Evolutionary conservation across 2,888 invertebrate genomes (phyloP), one percentile per base, ranked within the genome.

Genomic region (Seira ritae): DNA sequence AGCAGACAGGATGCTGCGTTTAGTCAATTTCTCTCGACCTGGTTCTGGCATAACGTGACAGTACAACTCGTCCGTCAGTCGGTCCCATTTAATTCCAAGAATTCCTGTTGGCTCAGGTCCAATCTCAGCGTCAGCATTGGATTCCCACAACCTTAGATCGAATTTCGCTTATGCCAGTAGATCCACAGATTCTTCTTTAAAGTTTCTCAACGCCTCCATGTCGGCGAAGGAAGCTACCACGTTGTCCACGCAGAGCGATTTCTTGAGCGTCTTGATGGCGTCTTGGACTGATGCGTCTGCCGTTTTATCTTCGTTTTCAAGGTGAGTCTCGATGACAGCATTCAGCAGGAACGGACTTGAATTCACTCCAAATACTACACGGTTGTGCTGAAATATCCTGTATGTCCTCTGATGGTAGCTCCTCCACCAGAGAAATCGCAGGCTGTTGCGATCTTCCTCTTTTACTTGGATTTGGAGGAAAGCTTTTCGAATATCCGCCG

Each of bases 401-500:
- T 3, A 6, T 12, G 2, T 60, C 60, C 12, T 60, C 60, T 2
- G 2, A 4, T n/a, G 3, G 2, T 2, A 2, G 12, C 10, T 19
- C 60, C 19, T 10, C 67, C 67, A 66, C 31, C 31, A 31, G 3
- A 31, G 31, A 8, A 31, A 31, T n/a, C 70, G 23, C 20, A 84
- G n/a, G 12, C 23, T 73, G 12, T 73, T 50, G 1, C 81, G 19
- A 17, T 84, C 78, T 12, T 24, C 46, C 1, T n/a, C n/a, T 3
- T 24, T 12, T 1, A 77, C 76, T 1, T n/a, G 12, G 0, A 81
- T 60, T 70, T 60, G 62, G 10, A 31, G 74, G 65, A 81, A 84
- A 0, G 81, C 84, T 37, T 84, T 84, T 8, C 78, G 1, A 8
- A 84, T 81, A 19, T 84, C 84, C 3, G 78, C 22, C n/a, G 37